Evolutionary conservation across 2,888 invertebrate species (phyloP), one percentile per base, ranked within the genome.

Genomic region (Baccha elongata): DNA sequence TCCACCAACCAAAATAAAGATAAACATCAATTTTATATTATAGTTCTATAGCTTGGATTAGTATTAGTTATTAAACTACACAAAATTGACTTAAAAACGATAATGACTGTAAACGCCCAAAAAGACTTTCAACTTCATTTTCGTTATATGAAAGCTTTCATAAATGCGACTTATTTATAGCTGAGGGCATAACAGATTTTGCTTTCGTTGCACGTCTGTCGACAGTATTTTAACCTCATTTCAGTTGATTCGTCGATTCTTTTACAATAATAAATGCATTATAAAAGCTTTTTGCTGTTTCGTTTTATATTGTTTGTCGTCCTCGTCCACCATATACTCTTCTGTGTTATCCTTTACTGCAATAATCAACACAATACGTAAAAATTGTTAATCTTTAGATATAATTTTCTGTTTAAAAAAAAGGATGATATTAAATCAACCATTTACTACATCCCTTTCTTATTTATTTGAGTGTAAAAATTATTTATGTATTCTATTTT

Each of bases 381-480:
- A 8, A 17, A 29, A 21, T 60, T 44, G 26, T 29, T 60, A 60
- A 42, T 60, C 55, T 17, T 2, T 1, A n/a, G 17, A 11, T 3
- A 17, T 19, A n/a, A 0, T 35, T 1, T 32, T 5, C 10, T 21
- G 8, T 35, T 11, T 26, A 3, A n/a, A 55, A 21, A 15, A 4
- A 3, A 2, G 40, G 40, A 58, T 40, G 40, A 26, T 58, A 60
- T 44, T 60, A 44, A 44, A 29, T 29, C 58, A 40, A 23, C 15
- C 26, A 58, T 58, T 58, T 60, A 26, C 42, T 60, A 26, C n/a
- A n/a, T 26, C 23, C 44, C 29, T 44, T 60, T 60, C 29, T 44
- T 60, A 60, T 60, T 60, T 60, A 60, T 60, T 60, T 23, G 60
- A 60, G 60, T 42, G 42, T 44, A 44, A 29, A 29, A 19, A 60